Evolutionary conservation across 2,888 invertebrate species (phyloP).

Genomic region (Luperina nickerlii): DNA sequence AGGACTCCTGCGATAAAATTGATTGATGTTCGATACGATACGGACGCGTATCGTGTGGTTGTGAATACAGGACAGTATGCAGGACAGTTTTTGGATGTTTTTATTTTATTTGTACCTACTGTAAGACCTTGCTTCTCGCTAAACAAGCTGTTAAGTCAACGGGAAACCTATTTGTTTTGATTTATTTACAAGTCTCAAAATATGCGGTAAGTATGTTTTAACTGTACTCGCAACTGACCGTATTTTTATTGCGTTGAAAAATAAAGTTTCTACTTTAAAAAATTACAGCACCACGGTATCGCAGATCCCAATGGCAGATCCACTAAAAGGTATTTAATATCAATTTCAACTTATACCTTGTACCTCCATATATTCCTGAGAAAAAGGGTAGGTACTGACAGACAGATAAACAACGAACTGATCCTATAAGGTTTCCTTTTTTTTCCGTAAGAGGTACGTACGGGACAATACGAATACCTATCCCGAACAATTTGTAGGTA

Average conservation of each 20-base stretch:
- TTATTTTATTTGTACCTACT: neutral
- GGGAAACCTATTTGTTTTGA: neutral
- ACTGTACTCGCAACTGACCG: neutral
- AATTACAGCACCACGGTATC: no score
- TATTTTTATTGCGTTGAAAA: neutral
- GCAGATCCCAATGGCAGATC: no score
- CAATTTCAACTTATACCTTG: no score
- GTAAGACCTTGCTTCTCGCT: neutral
- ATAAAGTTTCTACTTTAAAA: neutral
- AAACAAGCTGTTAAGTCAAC: neutral
- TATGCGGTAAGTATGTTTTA: neutral
- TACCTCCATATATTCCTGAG: no score
- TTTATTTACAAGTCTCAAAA: neutral
- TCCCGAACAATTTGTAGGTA: no score
- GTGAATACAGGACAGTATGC: no score
- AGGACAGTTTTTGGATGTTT: neutral
- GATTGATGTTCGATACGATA: no score
- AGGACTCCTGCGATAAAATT: no score
- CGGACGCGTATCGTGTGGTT: no score
- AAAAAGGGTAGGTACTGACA: neutral
- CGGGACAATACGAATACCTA: neutral
- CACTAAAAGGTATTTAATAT: neutral
- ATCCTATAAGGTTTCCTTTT: neutral
- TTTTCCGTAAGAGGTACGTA: neutral
- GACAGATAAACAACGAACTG: neutral